phyloP scores from a whole-genome alignment of 92 coral and sea anemone genomes.

The Epizoanthus rinbou region DNA sequence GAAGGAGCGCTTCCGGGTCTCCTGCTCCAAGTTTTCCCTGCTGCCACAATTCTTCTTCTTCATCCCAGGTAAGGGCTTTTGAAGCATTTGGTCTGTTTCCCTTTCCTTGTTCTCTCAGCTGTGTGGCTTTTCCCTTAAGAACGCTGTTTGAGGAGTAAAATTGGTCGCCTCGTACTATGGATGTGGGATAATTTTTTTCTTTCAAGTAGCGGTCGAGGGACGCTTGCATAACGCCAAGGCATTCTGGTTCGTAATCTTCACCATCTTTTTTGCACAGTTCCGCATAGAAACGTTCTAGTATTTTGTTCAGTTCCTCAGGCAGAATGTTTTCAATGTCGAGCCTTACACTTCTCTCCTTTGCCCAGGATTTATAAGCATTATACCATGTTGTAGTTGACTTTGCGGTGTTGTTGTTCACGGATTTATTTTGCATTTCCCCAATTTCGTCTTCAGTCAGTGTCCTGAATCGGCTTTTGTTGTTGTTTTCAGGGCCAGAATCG shows the following conservation, averaged over 20 bases:
- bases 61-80: slow-evolving; percentile 33
- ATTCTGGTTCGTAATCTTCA: slow-evolving; percentile 44
- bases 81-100: slow-evolving; percentile 47
- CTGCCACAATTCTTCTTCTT: slow-evolving; percentile 43
- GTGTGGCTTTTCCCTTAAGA: slow-evolving; percentile 43
- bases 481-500: too few species aligned
- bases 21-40: slow-evolving; percentile 36
- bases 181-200: slow-evolving; percentile 41
- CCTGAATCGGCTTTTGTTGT: background rate
- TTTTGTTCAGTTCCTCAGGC: slow-evolving; percentile 33
- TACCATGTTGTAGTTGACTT: slow-evolving; percentile 38
- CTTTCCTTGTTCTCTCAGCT: slow-evolving; percentile 47
- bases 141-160: slow-evolving; percentile 37
- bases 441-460: too few species aligned
- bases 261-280: slow-evolving; percentile 42
- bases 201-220: background rate
- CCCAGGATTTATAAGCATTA: slow-evolving; percentile 39
- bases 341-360: slow-evolving; percentile 19
- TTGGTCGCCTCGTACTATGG: slow-evolving; percentile 40
- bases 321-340: slow-evolving; percentile 36
- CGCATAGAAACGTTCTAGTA: slow-evolving; percentile 34
- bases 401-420: slow-evolving; percentile 11
- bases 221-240: slow-evolving; percentile 48
- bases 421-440: slow-evolving; percentile 10
- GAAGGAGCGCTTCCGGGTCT: slow-evolving; percentile 39